Percentiles rank a stretch among this genome's conserved stretches.
These are phyloP conservation scores for Lymantria dispar DNA, from an alignment of 2,888 invertebrate species.

Conservation along the genomic window DNA sequence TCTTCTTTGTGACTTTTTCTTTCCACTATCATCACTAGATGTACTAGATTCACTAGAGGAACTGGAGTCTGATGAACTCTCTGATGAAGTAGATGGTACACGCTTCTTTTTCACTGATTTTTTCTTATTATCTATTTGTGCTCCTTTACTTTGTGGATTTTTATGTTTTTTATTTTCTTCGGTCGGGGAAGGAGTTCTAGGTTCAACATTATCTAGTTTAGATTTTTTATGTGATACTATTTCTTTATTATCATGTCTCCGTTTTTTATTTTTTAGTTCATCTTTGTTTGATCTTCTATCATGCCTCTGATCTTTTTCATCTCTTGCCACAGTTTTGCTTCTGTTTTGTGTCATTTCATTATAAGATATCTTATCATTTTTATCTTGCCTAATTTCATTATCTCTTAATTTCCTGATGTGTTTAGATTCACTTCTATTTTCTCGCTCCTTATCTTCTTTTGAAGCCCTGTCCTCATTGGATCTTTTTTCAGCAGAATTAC, in stretches of 20 bases:
- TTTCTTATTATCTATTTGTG: slow-evolving; percentile 24
- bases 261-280: slow-evolving; percentile 11
- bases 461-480: background rate
- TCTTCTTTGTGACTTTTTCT: slow-evolving; percentile 45
- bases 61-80: slow-evolving; percentile 59
- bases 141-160: slow-evolving; percentile 30
- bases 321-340: slow-evolving; percentile 15
- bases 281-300: slow-evolving; percentile 11
- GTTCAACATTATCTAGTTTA: slow-evolving; percentile 19
- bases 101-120: slow-evolving; percentile 47
- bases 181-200: slow-evolving; percentile 36
- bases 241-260: slow-evolving; percentile 22
- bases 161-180: slow-evolving; percentile 21
- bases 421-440: slow-evolving; percentile 10
- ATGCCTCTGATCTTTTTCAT: slow-evolving; percentile 8
- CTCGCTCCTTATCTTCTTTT: background rate
- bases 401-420: slow-evolving; percentile 6
- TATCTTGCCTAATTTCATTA: background rate
- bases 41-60: slow-evolving; percentile 64
- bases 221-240: slow-evolving; percentile 8
- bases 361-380: background rate
- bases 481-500: background rate
- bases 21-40: slow-evolving; percentile 57
- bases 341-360: slow-evolving; percentile 4
- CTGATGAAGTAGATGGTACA: slow-evolving; percentile 64